These are phyloP conservation scores for Brachionus angularis DNA, from an alignment of 1,140 invertebrate species.

Conservation along the genomic window DNA sequence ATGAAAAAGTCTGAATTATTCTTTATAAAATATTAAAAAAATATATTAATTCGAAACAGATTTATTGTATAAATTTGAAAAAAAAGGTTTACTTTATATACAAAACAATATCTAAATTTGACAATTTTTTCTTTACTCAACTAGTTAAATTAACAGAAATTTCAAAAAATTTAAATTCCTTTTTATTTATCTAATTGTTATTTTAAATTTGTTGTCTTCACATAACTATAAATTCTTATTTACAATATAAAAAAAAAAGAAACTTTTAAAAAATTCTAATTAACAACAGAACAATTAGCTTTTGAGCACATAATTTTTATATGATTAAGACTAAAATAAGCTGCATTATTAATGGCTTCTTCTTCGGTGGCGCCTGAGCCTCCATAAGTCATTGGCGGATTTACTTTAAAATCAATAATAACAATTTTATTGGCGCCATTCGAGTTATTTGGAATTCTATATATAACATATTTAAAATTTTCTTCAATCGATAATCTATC, in stretches of 20 bases:
- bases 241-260: neutral
- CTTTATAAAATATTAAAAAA: too few species aligned
- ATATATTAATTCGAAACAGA: too few species aligned
- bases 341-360: neutral
- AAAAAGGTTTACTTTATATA: too few species aligned
- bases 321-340: slow-evolving; percentile 25
- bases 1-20: too few species aligned
- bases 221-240: neutral
- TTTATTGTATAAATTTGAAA: too few species aligned
- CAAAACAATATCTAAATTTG: too few species aligned
- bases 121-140: too few species aligned
- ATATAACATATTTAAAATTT: slow-evolving; percentile 28
- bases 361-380: neutral
- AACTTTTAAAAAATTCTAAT: slow-evolving; percentile 5
- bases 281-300: too few species aligned
- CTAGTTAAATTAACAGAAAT: too few species aligned
- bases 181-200: too few species aligned
- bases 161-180: too few species aligned
- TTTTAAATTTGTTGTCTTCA: too few species aligned
- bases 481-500: slow-evolving; percentile 2
- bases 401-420: slow-evolving; percentile 4
- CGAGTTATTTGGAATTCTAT: neutral
- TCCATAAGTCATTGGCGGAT: slow-evolving; percentile 21
- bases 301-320: slow-evolving; percentile 20
- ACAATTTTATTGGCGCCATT: neutral